Percentiles rank a stretch among this genome's conserved stretches.
These are phyloP conservation scores for Tragelaphus imberbis DNA, from an alignment of 2,113 vertebrate species.

Conservation along the genomic window DNA sequence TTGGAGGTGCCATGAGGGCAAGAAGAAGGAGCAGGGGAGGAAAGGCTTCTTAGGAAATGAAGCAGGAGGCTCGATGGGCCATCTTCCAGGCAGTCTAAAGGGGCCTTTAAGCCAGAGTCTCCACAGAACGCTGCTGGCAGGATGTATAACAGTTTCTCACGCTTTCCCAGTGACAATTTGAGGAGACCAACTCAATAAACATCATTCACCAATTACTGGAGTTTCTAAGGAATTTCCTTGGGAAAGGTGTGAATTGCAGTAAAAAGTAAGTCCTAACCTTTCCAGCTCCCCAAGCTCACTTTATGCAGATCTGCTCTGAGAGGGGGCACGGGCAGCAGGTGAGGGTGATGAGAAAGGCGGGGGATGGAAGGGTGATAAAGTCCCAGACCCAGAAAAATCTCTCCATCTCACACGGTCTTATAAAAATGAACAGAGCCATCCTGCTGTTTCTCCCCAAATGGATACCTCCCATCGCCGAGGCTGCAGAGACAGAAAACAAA, in stretches of 20 bases:
- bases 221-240: constrained; percentile 58
- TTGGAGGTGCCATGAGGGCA: not conserved
- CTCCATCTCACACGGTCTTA: not conserved
- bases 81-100: not conserved
- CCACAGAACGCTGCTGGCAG: not conserved
- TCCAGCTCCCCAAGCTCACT: not conserved
- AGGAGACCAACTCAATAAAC: constrained; percentile 54
- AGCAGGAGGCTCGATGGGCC: not conserved
- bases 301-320: not conserved
- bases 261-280: not conserved
- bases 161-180: not conserved
- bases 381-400: not conserved
- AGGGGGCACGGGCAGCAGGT: not conserved
- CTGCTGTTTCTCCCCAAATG: not conserved
- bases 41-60: not conserved
- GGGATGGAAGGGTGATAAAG: not conserved
- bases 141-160: constrained; percentile 28
- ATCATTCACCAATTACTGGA: constrained; percentile 28
- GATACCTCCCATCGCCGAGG: not conserved
- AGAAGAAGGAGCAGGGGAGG: not conserved
- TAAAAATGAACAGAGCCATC: not conserved
- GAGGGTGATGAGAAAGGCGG: not conserved
- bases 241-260: constrained; percentile 42
- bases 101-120: not conserved
- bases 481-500: not conserved